phyloP scores from a whole-genome alignment of 1,140 invertebrate genomes.

The Pseudomyrmex cubaensis region DNA sequence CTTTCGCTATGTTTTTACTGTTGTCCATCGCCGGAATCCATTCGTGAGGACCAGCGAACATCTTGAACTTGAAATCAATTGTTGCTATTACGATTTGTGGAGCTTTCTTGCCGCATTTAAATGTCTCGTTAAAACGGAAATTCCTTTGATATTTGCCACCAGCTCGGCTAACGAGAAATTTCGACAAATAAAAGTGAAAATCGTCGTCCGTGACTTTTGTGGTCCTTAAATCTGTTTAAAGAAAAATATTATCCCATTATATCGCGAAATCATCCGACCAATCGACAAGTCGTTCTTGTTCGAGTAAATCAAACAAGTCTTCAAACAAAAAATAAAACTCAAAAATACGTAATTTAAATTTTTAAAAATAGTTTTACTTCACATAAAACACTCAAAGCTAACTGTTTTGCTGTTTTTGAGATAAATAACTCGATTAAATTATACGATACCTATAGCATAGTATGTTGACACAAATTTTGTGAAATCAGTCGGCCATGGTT shows the following conservation, averaged over 20 bases:
- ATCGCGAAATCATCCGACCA: not conserved
- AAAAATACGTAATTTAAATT: not conserved
- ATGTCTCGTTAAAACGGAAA: conserved; percentile 87
- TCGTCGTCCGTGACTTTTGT: conserved; percentile 82
- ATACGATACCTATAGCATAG: conserved; percentile 81
- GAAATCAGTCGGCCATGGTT: conserved; percentile 88
- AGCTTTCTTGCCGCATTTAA: conserved; percentile 87
- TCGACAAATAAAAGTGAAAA: conserved; percentile 88
- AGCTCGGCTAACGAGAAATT: conserved; percentile 89
- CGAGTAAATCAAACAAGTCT: not conserved
- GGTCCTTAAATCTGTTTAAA: conserved; percentile 75
- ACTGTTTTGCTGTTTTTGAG: not conserved
- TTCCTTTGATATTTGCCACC: conserved; percentile 90
- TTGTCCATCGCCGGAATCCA: conserved; percentile 91
- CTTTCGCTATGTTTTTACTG: conserved; percentile 86
- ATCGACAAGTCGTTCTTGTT: not conserved
- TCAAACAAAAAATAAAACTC: not conserved
- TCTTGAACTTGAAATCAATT: conserved; percentile 87
- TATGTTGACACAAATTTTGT: conserved; percentile 86
- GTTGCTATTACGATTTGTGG: conserved; percentile 86
- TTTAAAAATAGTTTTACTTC: no score
- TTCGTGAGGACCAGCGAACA: conserved; percentile 87
- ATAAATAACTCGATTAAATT: not conserved
- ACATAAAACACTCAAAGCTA: no score
- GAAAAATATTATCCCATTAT: conserved; percentile 19